Conservation (phyloP, 2,797 vertebrate species). For the Synaphobranchus kaupii region DNA sequence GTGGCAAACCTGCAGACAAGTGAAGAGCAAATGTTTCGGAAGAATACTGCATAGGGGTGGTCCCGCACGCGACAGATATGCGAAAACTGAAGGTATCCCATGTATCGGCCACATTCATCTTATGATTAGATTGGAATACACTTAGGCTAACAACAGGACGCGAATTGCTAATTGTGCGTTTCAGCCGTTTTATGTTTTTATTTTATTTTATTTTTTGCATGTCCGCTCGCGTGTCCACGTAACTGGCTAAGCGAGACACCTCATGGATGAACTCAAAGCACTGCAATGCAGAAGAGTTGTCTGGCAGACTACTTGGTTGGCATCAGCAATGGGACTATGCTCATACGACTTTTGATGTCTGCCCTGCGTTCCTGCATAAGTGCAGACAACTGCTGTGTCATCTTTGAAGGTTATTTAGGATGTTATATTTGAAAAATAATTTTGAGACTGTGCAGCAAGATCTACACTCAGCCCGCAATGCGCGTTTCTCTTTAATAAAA, state of each 20-base stretch:
- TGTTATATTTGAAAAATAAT: conserved; percentile 13
- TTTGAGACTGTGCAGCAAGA: neutral
- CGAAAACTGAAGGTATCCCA: conserved; percentile 1
- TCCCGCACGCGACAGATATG: conserved; percentile 22
- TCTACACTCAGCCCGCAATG: neutral
- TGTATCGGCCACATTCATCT: neutral
- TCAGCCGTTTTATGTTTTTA: neutral
- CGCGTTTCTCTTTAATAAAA: neutral
- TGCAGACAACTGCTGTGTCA: neutral
- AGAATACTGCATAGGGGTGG: conserved; percentile 27
- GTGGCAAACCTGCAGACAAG: neutral
- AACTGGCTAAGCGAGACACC: conserved; percentile 1
- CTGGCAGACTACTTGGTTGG: neutral
- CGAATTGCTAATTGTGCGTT: neutral
- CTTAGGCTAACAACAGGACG: neutral
- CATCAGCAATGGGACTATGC: neutral
- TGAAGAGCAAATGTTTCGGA: neutral
- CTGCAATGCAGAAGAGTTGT: conserved; percentile 38
- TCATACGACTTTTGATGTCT: neutral
- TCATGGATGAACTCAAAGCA: conserved; percentile 23
- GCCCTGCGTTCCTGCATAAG: neutral
- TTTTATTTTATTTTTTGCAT: neutral
- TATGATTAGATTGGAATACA: neutral
- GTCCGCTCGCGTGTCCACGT: neutral
- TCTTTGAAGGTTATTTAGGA: neutral